Evolutionary conservation across 2,113 vertebrate species (phyloP).

Genomic region (Rhynchomys soricoides): DNA sequence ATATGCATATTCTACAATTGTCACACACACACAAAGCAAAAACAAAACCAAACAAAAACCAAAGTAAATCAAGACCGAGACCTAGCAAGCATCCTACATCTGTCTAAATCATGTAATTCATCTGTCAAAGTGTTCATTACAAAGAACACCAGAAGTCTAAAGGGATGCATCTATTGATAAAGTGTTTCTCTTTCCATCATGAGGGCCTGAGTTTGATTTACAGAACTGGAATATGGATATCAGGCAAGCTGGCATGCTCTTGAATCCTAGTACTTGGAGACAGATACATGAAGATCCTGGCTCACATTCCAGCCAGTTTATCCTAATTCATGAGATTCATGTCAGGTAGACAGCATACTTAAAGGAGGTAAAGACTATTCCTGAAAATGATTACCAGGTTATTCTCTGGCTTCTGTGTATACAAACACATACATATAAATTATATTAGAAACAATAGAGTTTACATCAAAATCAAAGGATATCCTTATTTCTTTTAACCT

Average conservation of each 20-base stretch:
- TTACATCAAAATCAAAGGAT: not conserved
- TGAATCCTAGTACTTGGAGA: not conserved
- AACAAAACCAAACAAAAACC: too few relatives aligned
- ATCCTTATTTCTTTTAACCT: not conserved
- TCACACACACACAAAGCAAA: too few relatives aligned
- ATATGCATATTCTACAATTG: not conserved
- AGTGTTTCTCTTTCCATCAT: not conserved
- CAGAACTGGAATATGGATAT: not conserved
- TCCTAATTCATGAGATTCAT: not conserved
- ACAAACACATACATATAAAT: not conserved
- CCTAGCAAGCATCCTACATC: not conserved
- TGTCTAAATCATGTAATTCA: not conserved
- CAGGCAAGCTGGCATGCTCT: rapidly evolving
- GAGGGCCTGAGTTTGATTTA: not conserved
- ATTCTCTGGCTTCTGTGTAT: not conserved
- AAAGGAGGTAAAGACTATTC: not conserved
- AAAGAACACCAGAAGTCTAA: not conserved
- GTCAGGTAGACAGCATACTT: not conserved
- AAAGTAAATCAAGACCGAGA: not conserved
- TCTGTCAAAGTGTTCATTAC: not conserved
- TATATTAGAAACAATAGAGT: not conserved
- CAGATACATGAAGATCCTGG: not conserved
- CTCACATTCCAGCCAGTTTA: not conserved
- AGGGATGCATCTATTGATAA: not conserved
- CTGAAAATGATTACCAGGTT: not conserved